Conservation (phyloP, 2,113 vertebrate genomes). For the Irena cyanogastra region DNA sequence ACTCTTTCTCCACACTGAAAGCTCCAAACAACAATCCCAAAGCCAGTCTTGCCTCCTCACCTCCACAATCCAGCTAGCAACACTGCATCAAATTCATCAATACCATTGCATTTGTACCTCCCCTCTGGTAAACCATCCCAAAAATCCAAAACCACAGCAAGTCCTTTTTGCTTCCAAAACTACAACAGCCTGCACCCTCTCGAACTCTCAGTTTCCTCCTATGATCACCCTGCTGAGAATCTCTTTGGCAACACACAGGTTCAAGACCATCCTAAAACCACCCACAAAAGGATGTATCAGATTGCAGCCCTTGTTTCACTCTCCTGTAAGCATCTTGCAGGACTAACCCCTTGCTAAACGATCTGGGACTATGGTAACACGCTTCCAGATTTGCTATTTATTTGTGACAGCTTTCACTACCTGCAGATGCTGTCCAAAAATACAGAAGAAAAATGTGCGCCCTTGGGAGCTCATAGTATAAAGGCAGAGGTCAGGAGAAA, state of each 20-base stretch:
- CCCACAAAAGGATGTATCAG: rapidly evolving
- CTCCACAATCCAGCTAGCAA: neutral
- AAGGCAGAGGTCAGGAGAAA: constrained; percentile 14
- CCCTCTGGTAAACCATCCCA: neutral
- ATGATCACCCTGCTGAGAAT: neutral
- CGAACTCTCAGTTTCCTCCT: rapidly evolving
- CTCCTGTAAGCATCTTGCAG: neutral
- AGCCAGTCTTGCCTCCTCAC: neutral
- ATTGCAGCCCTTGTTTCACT: neutral
- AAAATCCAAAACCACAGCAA: no score
- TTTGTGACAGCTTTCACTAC: neutral
- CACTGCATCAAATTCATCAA: neutral
- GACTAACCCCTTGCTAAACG: neutral
- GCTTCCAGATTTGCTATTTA: neutral
- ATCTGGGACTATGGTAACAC: neutral
- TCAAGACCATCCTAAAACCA: neutral
- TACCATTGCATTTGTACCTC: neutral
- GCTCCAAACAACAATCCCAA: neutral
- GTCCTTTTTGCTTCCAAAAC: no score
- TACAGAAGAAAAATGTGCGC: neutral
- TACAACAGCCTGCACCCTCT: neutral
- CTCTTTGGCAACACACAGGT: neutral
- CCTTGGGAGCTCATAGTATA: neutral
- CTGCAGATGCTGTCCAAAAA: neutral
- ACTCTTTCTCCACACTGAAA: neutral